Evolutionary conservation across 2,113 vertebrate species (phyloP), one percentile per base, ranked within the genome.

Genomic region (Antigone vipio): DNA sequence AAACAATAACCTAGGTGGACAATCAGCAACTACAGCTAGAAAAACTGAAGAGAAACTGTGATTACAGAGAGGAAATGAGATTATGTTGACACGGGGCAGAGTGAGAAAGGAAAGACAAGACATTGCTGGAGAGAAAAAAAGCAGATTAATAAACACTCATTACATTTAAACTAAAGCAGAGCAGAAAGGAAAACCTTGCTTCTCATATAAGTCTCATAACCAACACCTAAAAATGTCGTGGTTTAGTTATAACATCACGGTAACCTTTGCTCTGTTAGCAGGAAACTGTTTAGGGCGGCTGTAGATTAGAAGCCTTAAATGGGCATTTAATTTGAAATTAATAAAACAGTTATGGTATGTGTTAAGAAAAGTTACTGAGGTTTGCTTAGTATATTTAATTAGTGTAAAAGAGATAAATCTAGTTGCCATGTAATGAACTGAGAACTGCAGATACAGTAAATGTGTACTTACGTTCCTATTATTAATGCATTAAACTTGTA

Each of bases 311-410:
- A 98, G 93, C 92, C 85, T 97, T 98, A 98, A 98, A 98, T 91
- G 94, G 95, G 96, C 95, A 97, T 98, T 98, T 98, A 98, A 98
- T 98, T 98, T 98, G 95, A 98, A 98, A 98, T 98, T 98, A 98
- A 98, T 98, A 98, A 98, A 98, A 98, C 95, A 98, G 97, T 97
- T 98, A 98, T 97, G 98, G 97, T 98, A 96, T 98, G 97, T 98
- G 98, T 98, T 98, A 98, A 96, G 97, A 98, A 98, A 98, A 98
- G 98, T 98, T 98, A 98, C 97, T 96, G 98, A 98, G 98, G 98
- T 98, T 98, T 98, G 97, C 97, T 98, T 98, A 98, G 97, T 98
- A 98, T 98, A 98, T 98, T 98, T 98, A 98, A 98, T 98, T 98
- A 98, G 95, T 96, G 92, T 96, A 98, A 98, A 97, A 97, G 97